Conservation (phyloP, 2,797 vertebrate species). For the Nannoperca obscura region DNA sequence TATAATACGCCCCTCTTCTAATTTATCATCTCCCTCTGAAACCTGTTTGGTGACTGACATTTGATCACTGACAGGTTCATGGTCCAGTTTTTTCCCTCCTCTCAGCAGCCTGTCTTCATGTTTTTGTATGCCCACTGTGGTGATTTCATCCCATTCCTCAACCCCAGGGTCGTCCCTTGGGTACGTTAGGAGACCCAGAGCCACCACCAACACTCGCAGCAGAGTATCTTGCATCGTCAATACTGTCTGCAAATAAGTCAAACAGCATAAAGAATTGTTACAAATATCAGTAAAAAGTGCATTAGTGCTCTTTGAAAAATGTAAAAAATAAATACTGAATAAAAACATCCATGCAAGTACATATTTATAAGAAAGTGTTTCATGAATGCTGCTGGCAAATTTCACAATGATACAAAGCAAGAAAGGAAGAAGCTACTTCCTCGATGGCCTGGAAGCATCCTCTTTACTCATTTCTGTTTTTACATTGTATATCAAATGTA, state of each 20-base stretch:
- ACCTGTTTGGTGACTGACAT: slow-evolving; percentile 3
- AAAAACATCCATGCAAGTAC: background rate
- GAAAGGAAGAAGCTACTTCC: slow-evolving; percentile 49
- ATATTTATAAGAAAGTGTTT: background rate
- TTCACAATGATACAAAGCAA: slow-evolving; percentile 29
- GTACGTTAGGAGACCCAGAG: slow-evolving; percentile 87
- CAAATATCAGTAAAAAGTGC: background rate
- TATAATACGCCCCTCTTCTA: background rate
- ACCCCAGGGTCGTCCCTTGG: slow-evolving; percentile 84
- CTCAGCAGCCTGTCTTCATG: slow-evolving; percentile 80
- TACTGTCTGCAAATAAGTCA: slow-evolving; percentile 67
- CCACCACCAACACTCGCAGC: slow-evolving; percentile 88
- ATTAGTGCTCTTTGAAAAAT: background rate
- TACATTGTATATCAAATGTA: background rate
- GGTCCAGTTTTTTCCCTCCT: slow-evolving; percentile 81
- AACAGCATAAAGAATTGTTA: slow-evolving; percentile 6
- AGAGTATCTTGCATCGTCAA: slow-evolving; percentile 88
- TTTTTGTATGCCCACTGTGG: slow-evolving; percentile 81
- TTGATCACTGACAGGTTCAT: slow-evolving; percentile 42
- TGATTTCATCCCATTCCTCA: slow-evolving; percentile 78
- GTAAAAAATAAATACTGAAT: rapidly evolving
- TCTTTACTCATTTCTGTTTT: slow-evolving; percentile 7
- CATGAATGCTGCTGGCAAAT: background rate
- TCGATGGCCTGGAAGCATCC: slow-evolving; percentile 23
- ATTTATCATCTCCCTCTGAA: slow-evolving; percentile 19